phyloP scores from a whole-genome alignment of 2,888 invertebrate species.

The Netelia virgata region DNA sequence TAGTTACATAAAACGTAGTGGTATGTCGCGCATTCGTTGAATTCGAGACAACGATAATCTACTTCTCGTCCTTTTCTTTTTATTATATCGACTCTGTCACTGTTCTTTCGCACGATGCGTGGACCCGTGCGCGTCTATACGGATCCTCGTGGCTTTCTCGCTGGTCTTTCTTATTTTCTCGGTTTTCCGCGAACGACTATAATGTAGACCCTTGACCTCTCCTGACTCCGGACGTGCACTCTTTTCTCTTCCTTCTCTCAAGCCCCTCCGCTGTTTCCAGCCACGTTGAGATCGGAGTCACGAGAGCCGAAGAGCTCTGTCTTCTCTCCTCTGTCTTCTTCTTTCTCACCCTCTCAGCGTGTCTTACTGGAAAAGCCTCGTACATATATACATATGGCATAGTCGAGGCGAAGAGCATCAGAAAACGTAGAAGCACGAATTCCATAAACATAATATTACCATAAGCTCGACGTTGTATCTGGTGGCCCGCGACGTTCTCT shows the following conservation, averaged over 20 bases:
- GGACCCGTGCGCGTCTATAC: neutral
- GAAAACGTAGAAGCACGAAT: constrained; percentile 51
- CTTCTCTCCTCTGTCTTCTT: constrained; percentile 20
- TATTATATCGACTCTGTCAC: neutral
- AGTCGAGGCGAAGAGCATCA: constrained; percentile 32
- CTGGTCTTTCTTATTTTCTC: constrained; percentile 21
- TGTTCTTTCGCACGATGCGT: too few species aligned
- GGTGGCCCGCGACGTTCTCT: constrained; percentile 40
- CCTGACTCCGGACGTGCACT: neutral
- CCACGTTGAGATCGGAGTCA: constrained; percentile 4
- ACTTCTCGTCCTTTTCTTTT: constrained; percentile 12
- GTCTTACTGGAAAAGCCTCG: constrained; percentile 24
- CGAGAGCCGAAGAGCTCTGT: constrained; percentile 36
- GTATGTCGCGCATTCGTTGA: neutral
- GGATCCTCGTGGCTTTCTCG: constrained; percentile 1
- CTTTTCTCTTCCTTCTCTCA: constrained; percentile 14
- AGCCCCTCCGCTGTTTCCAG: neutral
- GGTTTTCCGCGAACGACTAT: constrained; percentile 32
- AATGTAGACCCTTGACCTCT: constrained; percentile 32
- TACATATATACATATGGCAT: constrained; percentile 20
- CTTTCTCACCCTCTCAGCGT: constrained; percentile 13
- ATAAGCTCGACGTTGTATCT: constrained; percentile 58
- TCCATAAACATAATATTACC: constrained; percentile 68
- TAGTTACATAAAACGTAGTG: neutral
- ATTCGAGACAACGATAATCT: neutral